These are phyloP conservation scores for Entelurus aequoreus DNA, from an alignment of 2,113 vertebrate species.

Conservation along the genomic window DNA sequence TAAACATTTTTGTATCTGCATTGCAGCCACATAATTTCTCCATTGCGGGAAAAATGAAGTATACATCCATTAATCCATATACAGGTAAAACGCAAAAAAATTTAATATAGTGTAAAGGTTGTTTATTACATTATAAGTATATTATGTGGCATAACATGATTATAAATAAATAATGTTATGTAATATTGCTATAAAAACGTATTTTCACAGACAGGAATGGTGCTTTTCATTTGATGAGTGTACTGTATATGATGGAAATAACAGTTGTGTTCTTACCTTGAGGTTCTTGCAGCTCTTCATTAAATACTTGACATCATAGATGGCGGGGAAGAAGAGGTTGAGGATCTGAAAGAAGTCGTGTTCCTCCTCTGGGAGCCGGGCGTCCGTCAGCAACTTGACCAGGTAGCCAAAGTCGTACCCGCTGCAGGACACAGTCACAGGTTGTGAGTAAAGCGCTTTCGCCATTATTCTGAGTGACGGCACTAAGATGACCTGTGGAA, in stretches of 20 bases:
- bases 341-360: constrained; percentile 98
- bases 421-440: constrained; percentile 54
- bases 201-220: no score
- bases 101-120: no score
- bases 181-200: no score
- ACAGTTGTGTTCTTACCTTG: constrained; percentile 73
- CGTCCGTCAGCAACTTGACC: constrained; percentile 94
- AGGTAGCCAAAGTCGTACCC: constrained; percentile 98
- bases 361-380: constrained; percentile 91
- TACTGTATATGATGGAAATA: neutral
- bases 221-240: neutral
- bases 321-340: constrained; percentile 96
- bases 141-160: no score
- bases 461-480: neutral
- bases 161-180: no score
- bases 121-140: no score
- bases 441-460: neutral
- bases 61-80: no score
- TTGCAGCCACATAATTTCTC: no score
- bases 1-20: no score
- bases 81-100: no score
- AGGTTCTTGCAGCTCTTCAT: constrained; percentile 99
- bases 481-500: constrained; percentile 85
- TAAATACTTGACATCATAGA: constrained; percentile 96
- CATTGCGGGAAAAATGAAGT: no score